phyloP scores from a whole-genome alignment of 1,140 invertebrate species.

The Heliothis subflexa region DNA sequence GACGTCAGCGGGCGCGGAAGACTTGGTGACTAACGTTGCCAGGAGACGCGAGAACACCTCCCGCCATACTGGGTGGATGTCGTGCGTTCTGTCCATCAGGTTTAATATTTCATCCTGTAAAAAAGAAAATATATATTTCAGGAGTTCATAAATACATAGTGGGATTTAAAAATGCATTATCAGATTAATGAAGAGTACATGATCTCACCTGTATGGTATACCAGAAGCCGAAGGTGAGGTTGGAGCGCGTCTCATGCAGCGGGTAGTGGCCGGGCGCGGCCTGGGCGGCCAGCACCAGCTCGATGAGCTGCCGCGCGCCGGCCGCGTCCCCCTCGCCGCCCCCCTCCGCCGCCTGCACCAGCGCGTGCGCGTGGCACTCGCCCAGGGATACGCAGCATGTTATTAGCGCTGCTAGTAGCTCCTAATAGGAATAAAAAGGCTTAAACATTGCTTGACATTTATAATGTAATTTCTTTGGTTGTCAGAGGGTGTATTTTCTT shows the following conservation, averaged over 20 bases:
- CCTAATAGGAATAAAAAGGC: slow-evolving; percentile 57
- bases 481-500: no score
- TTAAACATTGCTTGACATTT: no score
- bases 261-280: slow-evolving; percentile 93
- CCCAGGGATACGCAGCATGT: slow-evolving; percentile 78
- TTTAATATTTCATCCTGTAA: slow-evolving; percentile 74
- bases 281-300: slow-evolving; percentile 91
- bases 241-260: slow-evolving; percentile 93
- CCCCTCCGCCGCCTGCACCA: slow-evolving; percentile 77
- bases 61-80: slow-evolving; percentile 71
- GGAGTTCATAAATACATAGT: no score
- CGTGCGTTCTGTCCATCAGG: slow-evolving; percentile 53
- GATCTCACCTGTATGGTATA: slow-evolving; percentile 92
- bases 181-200: background rate
- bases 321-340: slow-evolving; percentile 47
- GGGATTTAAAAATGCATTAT: background rate
- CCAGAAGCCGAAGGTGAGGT: slow-evolving; percentile 96
- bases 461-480: no score
- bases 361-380: slow-evolving; percentile 73
- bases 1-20: slow-evolving; percentile 71
- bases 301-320: slow-evolving; percentile 83
- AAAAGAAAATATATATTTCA: slow-evolving; percentile 10
- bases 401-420: slow-evolving; percentile 77
- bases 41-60: slow-evolving; percentile 76
- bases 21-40: slow-evolving; percentile 72